phyloP scores from a whole-genome alignment of 2,888 invertebrate species.

The Alloplasta piceator region DNA sequence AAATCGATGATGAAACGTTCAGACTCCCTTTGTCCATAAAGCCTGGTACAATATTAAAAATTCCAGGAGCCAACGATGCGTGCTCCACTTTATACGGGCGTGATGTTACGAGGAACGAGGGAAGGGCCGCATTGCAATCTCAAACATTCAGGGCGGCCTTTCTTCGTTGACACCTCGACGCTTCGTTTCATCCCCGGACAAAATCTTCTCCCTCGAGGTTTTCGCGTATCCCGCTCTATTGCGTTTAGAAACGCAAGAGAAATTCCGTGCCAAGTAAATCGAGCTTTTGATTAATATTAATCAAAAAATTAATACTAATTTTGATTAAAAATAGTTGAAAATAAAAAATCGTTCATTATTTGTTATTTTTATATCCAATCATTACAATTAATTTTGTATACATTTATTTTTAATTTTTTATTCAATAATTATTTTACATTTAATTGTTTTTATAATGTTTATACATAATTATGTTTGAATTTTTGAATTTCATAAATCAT shows the following conservation, averaged over 20 bases:
- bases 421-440: too few relatives aligned
- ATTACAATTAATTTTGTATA: too few relatives aligned
- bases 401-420: not conserved
- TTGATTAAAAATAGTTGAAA: too few relatives aligned
- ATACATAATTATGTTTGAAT: too few relatives aligned
- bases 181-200: slow-evolving; percentile 31
- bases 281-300: too few relatives aligned
- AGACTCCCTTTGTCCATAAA: slow-evolving; percentile 71
- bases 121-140: slow-evolving; percentile 70
- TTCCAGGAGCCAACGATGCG: slow-evolving; percentile 69
- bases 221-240: slow-evolving; percentile 55
- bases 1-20: not conserved
- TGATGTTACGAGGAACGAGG: slow-evolving; percentile 30
- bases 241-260: slow-evolving; percentile 8
- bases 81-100: slow-evolving; percentile 43
- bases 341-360: too few relatives aligned
- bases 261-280: not conserved
- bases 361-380: too few relatives aligned
- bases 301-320: too few relatives aligned
- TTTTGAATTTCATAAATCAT: too few relatives aligned
- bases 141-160: slow-evolving; percentile 71
- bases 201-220: slow-evolving; percentile 3
- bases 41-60: slow-evolving; percentile 78
- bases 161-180: slow-evolving; percentile 50
- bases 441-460: too few relatives aligned